These are phyloP conservation scores for Bufo gargarizans DNA, from an alignment of 2,113 vertebrate species.

Conservation along the genomic window DNA sequence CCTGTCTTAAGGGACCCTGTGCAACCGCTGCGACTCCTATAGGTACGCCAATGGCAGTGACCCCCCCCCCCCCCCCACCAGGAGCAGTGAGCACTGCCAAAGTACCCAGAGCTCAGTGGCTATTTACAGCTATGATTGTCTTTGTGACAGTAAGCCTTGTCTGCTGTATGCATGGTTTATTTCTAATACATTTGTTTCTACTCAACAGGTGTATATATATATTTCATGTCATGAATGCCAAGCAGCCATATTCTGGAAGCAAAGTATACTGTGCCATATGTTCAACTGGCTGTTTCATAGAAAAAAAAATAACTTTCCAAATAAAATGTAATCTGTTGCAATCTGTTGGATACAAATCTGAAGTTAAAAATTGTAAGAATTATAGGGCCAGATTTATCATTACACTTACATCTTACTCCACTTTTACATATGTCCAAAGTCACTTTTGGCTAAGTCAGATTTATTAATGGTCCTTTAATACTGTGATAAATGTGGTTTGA, in stretches of 20 bases:
- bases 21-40: too few species aligned
- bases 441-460: too few species aligned
- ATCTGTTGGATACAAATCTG: constrained; percentile 6
- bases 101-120: too few species aligned
- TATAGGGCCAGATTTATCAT: neutral
- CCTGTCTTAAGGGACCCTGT: too few species aligned
- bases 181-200: neutral
- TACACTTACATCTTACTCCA: too few species aligned
- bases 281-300: neutral
- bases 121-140: neutral
- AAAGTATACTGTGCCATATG: neutral
- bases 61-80: too few species aligned
- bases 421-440: too few species aligned
- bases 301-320: neutral
- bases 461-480: too few species aligned
- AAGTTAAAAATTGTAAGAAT: neutral
- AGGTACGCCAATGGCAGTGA: too few species aligned
- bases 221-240: neutral
- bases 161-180: neutral
- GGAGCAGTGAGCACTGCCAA: too few species aligned
- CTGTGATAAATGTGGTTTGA: too few species aligned
- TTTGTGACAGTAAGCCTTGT: neutral
- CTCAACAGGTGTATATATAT: neutral
- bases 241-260: neutral
- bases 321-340: constrained; percentile 11